Percentiles rank a stretch among this genome's conserved stretches.
These are phyloP conservation scores for Pseudomugil gertrudae DNA, from an alignment of 2,797 vertebrate species.

Conservation along the genomic window DNA sequence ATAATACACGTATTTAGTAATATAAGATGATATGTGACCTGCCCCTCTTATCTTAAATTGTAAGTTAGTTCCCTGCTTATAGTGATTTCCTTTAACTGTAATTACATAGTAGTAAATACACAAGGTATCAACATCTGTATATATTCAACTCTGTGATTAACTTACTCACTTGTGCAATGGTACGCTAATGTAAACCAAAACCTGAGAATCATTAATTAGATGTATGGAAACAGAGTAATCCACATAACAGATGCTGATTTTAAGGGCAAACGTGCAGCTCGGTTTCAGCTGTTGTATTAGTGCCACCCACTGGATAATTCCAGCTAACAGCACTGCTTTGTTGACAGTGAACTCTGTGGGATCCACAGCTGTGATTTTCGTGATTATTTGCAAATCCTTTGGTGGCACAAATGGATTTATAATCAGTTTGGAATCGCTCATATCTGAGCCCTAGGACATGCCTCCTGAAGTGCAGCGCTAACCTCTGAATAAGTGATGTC, in stretches of 20 bases:
- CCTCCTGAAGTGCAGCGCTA: conserved; percentile 46
- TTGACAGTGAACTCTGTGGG: conserved; percentile 49
- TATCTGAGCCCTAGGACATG: conserved; percentile 54
- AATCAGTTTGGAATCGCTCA: conserved; percentile 64
- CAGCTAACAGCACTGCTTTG: conserved; percentile 42
- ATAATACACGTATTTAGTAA: too few species aligned
- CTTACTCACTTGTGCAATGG: conserved; percentile 16
- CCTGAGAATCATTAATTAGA: conserved; percentile 14
- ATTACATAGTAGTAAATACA: conserved; percentile 17
- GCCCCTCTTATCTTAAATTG: not conserved
- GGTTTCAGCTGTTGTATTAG: conserved; percentile 58
- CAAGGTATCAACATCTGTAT: not conserved
- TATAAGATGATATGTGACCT: too few species aligned
- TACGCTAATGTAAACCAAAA: conserved; percentile 25
- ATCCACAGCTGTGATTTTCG: conserved; percentile 56
- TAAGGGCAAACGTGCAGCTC: conserved; percentile 24
- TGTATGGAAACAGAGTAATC: conserved; percentile 19
- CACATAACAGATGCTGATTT: conserved; percentile 16
- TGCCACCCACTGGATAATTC: conserved; percentile 73
- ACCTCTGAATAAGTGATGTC: conserved; percentile 55
- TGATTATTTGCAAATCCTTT: conserved; percentile 59
- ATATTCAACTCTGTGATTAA: conserved; percentile 13
- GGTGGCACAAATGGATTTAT: conserved; percentile 64
- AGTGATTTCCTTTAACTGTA: not conserved
- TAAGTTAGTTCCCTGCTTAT: not conserved